Percentiles rank a stretch among this genome's conserved stretches.
Evolutionary conservation across 2,113 vertebrate species (phyloP).

Genomic region (Myodes glareolus): DNA sequence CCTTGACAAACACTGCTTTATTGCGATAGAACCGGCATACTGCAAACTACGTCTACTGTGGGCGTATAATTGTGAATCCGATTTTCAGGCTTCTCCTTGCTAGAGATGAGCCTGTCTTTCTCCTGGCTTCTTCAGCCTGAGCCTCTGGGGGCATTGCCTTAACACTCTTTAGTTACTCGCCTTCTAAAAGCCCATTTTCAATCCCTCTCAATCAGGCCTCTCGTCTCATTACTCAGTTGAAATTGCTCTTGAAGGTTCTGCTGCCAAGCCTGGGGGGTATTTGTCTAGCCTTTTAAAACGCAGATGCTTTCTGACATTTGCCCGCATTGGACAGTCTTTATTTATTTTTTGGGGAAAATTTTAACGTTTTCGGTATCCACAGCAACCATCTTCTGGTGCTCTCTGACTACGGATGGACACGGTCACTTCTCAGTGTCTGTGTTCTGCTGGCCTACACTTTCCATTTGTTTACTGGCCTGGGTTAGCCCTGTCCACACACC

Average conservation of each 20-base stretch:
- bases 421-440: background rate
- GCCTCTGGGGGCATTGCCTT: background rate
- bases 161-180: constrained; percentile 34
- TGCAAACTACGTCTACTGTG: background rate
- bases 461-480: background rate
- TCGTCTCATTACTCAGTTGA: background rate
- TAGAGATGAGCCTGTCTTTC: background rate
- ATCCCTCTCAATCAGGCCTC: background rate
- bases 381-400: background rate
- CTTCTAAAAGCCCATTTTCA: background rate
- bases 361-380: background rate
- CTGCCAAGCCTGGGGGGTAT: background rate
- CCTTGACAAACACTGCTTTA: constrained; percentile 32
- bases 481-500: background rate
- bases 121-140: constrained; percentile 18
- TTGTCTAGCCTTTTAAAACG: background rate
- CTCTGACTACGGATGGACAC: background rate
- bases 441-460: rapidly evolving
- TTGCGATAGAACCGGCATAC: background rate
- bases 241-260: background rate
- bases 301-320: background rate
- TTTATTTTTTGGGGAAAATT: background rate
- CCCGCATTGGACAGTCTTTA: background rate
- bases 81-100: background rate
- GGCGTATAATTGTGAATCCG: background rate